Base-by-base conservation (phyloP, 2,888 invertebrate genomes). In the Napeogenes sylphis region DNA sequence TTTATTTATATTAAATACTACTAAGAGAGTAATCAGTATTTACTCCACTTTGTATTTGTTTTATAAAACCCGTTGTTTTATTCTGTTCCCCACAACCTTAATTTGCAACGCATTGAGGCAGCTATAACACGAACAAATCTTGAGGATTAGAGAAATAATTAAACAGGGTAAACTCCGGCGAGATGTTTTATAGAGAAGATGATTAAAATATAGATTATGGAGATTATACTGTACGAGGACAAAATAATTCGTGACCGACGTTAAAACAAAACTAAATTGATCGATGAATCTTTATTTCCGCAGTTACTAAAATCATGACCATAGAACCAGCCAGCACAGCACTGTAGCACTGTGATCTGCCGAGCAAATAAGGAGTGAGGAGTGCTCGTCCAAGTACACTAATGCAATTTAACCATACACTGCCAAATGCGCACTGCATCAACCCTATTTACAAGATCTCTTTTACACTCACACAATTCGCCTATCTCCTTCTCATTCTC, bases 331-430 rank as follows among this genome's bases (percentile, higher is more conserved):
- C 46, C 65, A 60, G 58, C 64, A 64, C 53, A 59, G 55, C 54
- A 45, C 58, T 55, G 61, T 54, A 67, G 46, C 58, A 53, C 54
- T 45, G 33, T 30, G 30, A 51, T 61, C 30, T 65, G 65, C 68
- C 65, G 68, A 69, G 68, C 77, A 74, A 71, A 76, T 78, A 75
- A 73, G 67, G 69, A 68, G 62, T 69, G 63, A 73, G 67, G 69
- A 68, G 62, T 69, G 63, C 65, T 70, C 76, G 67, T 70, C 69
- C 75, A 81, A 77, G 77, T 77, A 74, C 73, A 72, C 78, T 84
- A 87, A 87, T 88, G 84, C 86, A 89, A 87, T 88, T 87, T 84
- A 80, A 76, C 79, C 77, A 75, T 78, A 78, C 81, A 75, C 68
- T 73, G 75, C 76, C 79, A 80, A 85, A 77, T 81, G 81, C 77